Evolutionary conservation across 2,888 invertebrate genomes (phyloP).

Genomic region (Listrodromus nycthemerus): DNA sequence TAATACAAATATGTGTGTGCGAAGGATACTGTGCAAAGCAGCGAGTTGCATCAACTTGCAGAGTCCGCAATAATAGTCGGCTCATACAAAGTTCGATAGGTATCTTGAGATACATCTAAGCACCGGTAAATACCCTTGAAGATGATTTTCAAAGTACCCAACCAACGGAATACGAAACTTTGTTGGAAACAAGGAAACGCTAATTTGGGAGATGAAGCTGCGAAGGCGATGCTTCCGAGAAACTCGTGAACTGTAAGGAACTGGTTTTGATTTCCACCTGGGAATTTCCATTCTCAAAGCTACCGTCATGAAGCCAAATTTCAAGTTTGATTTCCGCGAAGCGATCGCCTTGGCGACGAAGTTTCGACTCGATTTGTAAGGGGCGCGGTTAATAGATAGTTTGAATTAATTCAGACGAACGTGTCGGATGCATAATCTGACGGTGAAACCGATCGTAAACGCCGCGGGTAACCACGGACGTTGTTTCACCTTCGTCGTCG

Average conservation of each 20-base stretch:
- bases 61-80: neutral
- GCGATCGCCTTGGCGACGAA: neutral
- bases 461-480: slow-evolving; percentile 34
- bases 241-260: neutral
- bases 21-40: neutral
- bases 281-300: slow-evolving; percentile 1
- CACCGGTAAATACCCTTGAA: neutral
- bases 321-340: neutral
- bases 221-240: neutral
- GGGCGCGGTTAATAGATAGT: neutral
- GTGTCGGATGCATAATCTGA: neutral
- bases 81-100: neutral
- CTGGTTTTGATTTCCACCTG: neutral
- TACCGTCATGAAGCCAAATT: neutral
- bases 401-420: neutral
- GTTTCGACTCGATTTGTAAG: neutral
- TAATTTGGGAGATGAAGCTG: neutral
- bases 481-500: slow-evolving; percentile 20
- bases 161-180: neutral
- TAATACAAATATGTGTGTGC: slow-evolving; percentile 5
- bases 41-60: neutral
- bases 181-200: neutral
- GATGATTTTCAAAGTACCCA: neutral
- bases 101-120: neutral
- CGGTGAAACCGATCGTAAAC: neutral